A percentile compares a stretch with the other conserved stretches of the same genome.
These are phyloP conservation scores for Acrossocheilus wenchowensis DNA, from an alignment of 2,797 vertebrate species.

Conservation along the genomic window DNA sequence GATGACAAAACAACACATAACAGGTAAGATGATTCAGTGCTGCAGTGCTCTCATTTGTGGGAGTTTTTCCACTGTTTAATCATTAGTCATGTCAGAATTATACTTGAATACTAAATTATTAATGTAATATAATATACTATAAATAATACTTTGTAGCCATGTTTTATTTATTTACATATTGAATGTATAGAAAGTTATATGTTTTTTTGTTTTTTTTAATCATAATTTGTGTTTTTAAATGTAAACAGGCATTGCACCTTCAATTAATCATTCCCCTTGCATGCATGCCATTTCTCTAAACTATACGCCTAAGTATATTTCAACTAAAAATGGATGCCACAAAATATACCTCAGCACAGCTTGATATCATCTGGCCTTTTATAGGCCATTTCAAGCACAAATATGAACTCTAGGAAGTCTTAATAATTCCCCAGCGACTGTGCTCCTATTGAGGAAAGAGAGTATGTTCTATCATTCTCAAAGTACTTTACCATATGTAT, in stretches of 20 bases:
- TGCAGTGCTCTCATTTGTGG: background rate
- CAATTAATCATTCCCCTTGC: background rate
- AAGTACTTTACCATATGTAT: constrained; percentile 76
- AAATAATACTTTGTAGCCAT: background rate
- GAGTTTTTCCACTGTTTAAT: constrained; percentile 14
- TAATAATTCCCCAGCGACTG: constrained; percentile 75
- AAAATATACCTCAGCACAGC: constrained; percentile 61
- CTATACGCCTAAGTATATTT: constrained; percentile 43
- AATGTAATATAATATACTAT: background rate
- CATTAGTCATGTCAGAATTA: background rate
- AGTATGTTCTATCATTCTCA: constrained; percentile 69
- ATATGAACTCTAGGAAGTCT: constrained; percentile 73
- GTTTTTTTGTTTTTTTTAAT: too few species aligned
- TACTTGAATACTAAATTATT: background rate
- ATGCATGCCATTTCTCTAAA: constrained; percentile 18
- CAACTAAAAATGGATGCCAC: constrained; percentile 60
- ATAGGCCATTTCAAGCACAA: constrained; percentile 74
- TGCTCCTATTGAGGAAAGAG: constrained; percentile 66
- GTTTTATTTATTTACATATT: background rate
- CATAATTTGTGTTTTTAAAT: background rate
- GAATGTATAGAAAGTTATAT: background rate
- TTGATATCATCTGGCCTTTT: constrained; percentile 74
- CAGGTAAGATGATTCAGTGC: constrained; percentile 16
- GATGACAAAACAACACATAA: constrained; percentile 57
- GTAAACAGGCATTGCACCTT: background rate